Base-by-base conservation (phyloP, 2,888 invertebrate genomes). In the Epiblema foenella region DNA sequence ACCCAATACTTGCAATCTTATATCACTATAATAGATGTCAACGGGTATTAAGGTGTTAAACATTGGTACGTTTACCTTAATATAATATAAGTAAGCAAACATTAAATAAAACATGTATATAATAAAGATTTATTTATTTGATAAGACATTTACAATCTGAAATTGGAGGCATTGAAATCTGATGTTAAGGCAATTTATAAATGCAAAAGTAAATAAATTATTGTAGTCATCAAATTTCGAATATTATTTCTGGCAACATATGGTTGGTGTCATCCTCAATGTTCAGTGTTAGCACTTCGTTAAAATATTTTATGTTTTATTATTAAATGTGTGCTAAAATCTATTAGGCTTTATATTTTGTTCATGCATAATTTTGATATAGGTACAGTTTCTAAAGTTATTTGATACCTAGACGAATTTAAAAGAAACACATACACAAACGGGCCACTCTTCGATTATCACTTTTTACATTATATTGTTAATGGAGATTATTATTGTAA, bases 81-180 rank as follows among this genome's bases (percentile, higher is more conserved):
- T 4, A 29, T 4, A 29, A 33, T 46, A n/a, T 37, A 18, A 18
- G 15, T 39, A 3, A 39, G 8, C 15, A 10, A 29, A 24, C 42
- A 29, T 54, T 24, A 4, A 67, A 68, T 20, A 33, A 77, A 76
- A 76, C 74, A 76, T 78, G 75, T 72, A 71, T 69, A 76, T 85
- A 85, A 85, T 87, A 89, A 89, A 90, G 88, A 89, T 88, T 88
- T 89, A 59, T 70, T 90, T 90, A 90, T 90, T 91, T 86, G 86
- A 90, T 90, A 91, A 89, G 89, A 90, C 88, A 88, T 90, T 88
- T 88, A 90, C 88, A 91, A 90, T 90, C 86, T 90, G 88, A 88
- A 88, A 82, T 80, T 86, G 85, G 85, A 85, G 86, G 89, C 87
- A 87, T 87, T 87, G 85, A 87, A 67, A 67, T 67, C 49, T 46